These are phyloP conservation scores for Borostomias antarcticus DNA, from an alignment of 2,797 vertebrate genomes.

Conservation along the genomic window DNA sequence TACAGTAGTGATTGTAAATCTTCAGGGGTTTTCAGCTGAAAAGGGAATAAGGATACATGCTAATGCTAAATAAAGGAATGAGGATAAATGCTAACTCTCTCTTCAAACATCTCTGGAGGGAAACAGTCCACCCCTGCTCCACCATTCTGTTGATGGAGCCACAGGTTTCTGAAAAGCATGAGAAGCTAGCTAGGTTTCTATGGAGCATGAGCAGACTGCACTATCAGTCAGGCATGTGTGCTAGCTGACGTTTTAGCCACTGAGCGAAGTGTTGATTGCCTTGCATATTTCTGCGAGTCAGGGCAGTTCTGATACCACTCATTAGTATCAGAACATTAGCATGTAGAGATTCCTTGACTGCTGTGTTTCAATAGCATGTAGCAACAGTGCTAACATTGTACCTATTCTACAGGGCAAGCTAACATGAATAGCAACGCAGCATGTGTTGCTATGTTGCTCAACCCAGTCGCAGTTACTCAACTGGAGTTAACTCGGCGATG, in stretches of 20 bases:
- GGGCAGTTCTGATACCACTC: conserved; percentile 37
- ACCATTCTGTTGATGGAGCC: conserved; percentile 36
- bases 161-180: conserved; percentile 60
- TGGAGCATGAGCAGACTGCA: conserved; percentile 72
- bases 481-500: conserved; percentile 71
- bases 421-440: conserved; percentile 50
- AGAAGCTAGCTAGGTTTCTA: conserved; percentile 74
- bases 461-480: conserved; percentile 72
- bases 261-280: conserved; percentile 65
- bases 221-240: conserved; percentile 62
- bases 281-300: conserved; percentile 46
- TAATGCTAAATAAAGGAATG: too few species aligned
- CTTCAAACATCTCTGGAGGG: conserved; percentile 48
- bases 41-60: conserved; percentile 14
- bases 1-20: too few species aligned
- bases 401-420: background rate
- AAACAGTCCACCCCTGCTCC: conserved; percentile 44
- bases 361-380: conserved; percentile 31
- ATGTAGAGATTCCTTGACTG: conserved; percentile 58
- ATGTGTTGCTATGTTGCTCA: conserved; percentile 71
- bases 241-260: conserved; percentile 49
- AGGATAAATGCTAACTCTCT: conserved; percentile 70
- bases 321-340: conserved; percentile 50
- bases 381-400: background rate
- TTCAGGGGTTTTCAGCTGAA: too few species aligned